phyloP scores from a whole-genome alignment of 2,113 vertebrate species.

The Hippolais icterina region DNA sequence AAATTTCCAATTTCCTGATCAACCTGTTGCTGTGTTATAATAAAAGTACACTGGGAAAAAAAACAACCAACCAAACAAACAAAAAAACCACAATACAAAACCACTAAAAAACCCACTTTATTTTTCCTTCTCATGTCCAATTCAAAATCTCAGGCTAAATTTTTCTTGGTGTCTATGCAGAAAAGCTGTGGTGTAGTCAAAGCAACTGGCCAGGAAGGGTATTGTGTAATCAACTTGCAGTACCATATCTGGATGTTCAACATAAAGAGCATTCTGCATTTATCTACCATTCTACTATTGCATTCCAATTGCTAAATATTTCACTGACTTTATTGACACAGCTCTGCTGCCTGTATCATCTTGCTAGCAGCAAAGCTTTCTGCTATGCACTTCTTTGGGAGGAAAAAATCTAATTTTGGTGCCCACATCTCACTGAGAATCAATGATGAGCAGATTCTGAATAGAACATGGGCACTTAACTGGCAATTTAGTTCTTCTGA shows the following conservation, averaged over 20 bases:
- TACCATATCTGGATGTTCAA: not conserved
- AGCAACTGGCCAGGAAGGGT: not conserved
- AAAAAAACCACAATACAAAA: not conserved
- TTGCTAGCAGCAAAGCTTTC: not conserved
- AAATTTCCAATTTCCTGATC: not conserved
- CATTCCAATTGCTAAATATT: not conserved
- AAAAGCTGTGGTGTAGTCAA: not conserved
- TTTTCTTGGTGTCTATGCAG: not conserved
- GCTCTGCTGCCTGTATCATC: not conserved
- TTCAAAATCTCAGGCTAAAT: not conserved
- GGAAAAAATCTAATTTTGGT: not conserved
- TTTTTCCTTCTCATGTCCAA: not conserved
- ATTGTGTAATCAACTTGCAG: not conserved
- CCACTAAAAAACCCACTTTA: rapidly evolving
- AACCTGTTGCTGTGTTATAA: not conserved
- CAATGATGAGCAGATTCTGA: not conserved
- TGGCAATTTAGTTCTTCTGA: not conserved
- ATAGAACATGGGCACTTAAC: not conserved
- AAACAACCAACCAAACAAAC: not conserved
- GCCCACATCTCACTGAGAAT: not conserved
- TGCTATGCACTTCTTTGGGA: not conserved
- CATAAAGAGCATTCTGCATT: not conserved
- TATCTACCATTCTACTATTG: not conserved
- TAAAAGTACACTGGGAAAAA: not conserved
- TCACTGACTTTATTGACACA: not conserved